phyloP scores from a whole-genome alignment of 2,113 vertebrate species.

The Pseudonaja textilis region DNA sequence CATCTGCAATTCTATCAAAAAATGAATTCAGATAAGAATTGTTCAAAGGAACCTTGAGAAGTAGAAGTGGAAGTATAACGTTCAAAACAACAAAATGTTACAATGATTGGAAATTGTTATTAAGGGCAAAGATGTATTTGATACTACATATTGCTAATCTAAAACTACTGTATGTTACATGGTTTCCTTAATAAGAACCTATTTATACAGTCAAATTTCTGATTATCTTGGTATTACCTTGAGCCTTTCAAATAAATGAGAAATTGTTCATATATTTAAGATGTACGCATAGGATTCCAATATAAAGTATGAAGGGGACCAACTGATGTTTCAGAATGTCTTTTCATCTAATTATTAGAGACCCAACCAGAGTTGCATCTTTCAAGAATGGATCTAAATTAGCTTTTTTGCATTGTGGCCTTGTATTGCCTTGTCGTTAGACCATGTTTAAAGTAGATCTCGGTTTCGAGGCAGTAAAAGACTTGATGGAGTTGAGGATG shows the following conservation, averaged over 20 bases:
- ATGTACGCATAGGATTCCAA: neutral
- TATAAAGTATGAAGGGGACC: neutral
- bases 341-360: neutral
- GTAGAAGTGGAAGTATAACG: slow-evolving; percentile 39
- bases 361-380: neutral
- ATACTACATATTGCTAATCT: neutral
- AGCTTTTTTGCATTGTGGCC: neutral
- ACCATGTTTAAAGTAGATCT: neutral
- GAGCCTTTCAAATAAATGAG: neutral
- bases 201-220: neutral
- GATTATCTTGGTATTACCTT: neutral
- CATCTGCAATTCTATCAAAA: neutral
- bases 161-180: neutral
- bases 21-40: slow-evolving; percentile 47
- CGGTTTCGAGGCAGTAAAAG: neutral
- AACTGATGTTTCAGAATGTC: neutral
- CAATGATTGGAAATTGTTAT: slow-evolving; percentile 32
- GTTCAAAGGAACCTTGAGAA: slow-evolving; percentile 50
- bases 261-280: neutral
- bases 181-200: neutral
- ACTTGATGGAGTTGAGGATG: neutral
- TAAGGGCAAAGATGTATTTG: neutral
- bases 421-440: neutral
- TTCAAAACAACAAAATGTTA: slow-evolving; percentile 30
- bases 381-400: neutral